A percentile compares a stretch with the other conserved stretches of the same genome.
Evolutionary conservation across 2,797 vertebrate species (phyloP).

Genomic region (Brachymystax lenok): DNA sequence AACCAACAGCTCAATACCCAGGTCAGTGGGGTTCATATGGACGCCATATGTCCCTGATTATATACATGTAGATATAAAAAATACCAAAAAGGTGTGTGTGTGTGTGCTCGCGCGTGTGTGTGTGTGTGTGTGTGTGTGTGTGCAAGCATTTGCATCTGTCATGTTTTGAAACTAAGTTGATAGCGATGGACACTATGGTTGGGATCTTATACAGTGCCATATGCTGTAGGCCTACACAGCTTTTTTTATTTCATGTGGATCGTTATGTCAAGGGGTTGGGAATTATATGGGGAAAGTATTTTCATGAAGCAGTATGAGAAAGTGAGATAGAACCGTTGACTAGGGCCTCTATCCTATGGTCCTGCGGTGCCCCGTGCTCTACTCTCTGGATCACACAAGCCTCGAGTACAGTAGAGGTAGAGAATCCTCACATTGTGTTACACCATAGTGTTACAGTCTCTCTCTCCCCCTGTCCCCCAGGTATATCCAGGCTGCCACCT

Average conservation of each 20-base stretch:
- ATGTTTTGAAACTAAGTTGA: neutral
- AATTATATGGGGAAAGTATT: neutral
- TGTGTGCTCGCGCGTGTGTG: constrained; percentile 18
- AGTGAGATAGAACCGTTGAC: neutral
- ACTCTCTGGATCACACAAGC: neutral
- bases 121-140: neutral
- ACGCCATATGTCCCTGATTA: constrained; percentile 66
- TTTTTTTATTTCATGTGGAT: neutral
- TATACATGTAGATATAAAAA: constrained; percentile 36
- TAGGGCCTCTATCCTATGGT: neutral
- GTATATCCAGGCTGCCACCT: constrained; percentile 98
- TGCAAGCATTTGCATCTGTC: neutral
- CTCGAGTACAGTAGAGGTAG: neutral
- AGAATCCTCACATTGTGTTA: neutral
- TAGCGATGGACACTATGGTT: neutral
- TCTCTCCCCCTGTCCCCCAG: constrained; percentile 61
- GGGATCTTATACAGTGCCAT: neutral
- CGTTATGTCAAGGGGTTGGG: neutral
- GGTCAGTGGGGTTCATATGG: constrained; percentile 51
- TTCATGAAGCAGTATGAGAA: neutral
- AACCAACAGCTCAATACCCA: constrained; percentile 46
- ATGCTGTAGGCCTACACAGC: neutral
- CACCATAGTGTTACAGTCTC: constrained; percentile 1
- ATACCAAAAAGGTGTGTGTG: constrained; percentile 39
- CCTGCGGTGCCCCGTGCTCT: neutral